Conservation (phyloP, 2,888 invertebrate species). For the Phyto melanocephala region DNA sequence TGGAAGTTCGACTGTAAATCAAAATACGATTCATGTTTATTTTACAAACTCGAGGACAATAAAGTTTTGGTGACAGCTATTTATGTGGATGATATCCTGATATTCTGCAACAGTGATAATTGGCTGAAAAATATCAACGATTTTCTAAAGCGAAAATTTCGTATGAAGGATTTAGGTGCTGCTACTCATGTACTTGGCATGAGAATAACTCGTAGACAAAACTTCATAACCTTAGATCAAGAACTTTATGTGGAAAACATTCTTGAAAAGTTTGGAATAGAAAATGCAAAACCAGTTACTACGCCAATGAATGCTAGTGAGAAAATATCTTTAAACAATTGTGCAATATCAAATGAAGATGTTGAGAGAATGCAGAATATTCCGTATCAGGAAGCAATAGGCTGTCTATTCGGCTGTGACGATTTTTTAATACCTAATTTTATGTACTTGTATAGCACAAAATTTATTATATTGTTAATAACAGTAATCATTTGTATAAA, state of each 20-base stretch:
- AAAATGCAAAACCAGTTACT: slow-evolving; percentile 42
- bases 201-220: slow-evolving; percentile 32
- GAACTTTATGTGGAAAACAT: slow-evolving; percentile 38
- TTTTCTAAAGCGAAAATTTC: not conserved
- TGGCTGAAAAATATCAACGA: slow-evolving; percentile 2
- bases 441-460: no score
- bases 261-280: slow-evolving; percentile 41
- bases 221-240: slow-evolving; percentile 20
- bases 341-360: slow-evolving; percentile 23
- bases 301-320: slow-evolving; percentile 40
- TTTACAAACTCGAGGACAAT: slow-evolving; percentile 3
- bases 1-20: no score
- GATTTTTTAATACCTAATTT: no score
- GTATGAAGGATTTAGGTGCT: slow-evolving; percentile 48
- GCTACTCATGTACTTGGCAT: slow-evolving; percentile 45
- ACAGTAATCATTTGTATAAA: no score
- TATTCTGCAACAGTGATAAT: slow-evolving; percentile 33
- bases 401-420: no score
- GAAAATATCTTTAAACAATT: slow-evolving; percentile 35
- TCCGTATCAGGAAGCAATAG: no score
- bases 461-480: no score
- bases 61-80: slow-evolving; percentile 27
- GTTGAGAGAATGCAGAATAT: no score
- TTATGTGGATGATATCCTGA: slow-evolving; percentile 40
- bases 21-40: slow-evolving; percentile 49